These are phyloP conservation scores for Gymnobelideus leadbeateri DNA, from an alignment of 2,113 vertebrate genomes.

Conservation along the genomic window DNA sequence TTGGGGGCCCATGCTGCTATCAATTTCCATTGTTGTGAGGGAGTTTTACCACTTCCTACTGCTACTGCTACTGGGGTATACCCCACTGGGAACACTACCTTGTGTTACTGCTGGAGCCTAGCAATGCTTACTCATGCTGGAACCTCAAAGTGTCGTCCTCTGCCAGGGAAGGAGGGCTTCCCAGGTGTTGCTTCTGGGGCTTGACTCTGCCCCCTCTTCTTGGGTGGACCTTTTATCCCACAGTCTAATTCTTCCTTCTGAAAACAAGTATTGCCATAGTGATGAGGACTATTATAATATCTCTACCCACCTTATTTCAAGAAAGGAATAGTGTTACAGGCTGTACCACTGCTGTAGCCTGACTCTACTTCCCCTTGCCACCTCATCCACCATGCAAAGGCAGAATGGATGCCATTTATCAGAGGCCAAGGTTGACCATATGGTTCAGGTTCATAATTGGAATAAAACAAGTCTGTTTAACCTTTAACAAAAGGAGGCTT, in stretches of 20 bases:
- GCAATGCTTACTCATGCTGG: too few relatives aligned
- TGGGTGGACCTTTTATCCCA: background rate
- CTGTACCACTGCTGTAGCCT: background rate
- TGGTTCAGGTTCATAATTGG: background rate
- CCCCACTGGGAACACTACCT: background rate
- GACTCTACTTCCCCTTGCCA: background rate
- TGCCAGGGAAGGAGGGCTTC: background rate
- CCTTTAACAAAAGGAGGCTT: background rate
- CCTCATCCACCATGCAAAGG: background rate
- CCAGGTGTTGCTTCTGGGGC: background rate
- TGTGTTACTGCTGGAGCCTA: background rate
- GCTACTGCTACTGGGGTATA: background rate
- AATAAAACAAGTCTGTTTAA: background rate
- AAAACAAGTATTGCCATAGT: background rate
- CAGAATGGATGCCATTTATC: background rate
- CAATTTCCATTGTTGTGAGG: background rate
- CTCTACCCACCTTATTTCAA: background rate
- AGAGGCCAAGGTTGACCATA: background rate
- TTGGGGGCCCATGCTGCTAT: too few relatives aligned
- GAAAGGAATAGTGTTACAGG: background rate
- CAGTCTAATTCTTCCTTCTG: background rate
- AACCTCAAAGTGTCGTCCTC: too few relatives aligned
- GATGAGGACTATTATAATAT: background rate
- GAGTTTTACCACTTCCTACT: background rate
- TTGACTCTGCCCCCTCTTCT: too few relatives aligned